Evolutionary conservation across 2,888 invertebrate genomes (phyloP).

Genomic region (Tromatobia lineatoria): DNA sequence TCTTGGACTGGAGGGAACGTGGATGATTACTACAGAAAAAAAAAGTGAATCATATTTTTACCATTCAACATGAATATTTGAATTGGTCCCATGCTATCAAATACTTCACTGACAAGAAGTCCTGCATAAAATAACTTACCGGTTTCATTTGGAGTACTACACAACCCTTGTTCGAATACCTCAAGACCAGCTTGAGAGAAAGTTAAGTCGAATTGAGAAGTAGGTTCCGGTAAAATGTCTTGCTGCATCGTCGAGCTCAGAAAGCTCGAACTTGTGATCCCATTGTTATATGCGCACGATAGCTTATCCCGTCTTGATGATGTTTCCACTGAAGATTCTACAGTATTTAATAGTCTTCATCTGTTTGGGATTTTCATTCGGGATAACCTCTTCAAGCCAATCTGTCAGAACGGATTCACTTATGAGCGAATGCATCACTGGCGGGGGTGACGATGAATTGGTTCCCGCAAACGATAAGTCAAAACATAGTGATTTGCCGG

Average conservation of each 20-base stretch:
- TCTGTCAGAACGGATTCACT: too few species aligned
- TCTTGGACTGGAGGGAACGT: neutral
- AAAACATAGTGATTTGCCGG: too few species aligned
- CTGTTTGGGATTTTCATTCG: too few species aligned
- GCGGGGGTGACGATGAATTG: too few species aligned
- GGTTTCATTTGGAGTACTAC: conserved; percentile 2
- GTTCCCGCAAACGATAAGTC: too few species aligned
- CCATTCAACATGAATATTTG: neutral
- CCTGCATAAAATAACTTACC: neutral
- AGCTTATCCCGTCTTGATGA: too few species aligned
- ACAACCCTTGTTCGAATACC: neutral
- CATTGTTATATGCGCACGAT: too few species aligned
- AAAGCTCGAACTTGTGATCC: neutral
- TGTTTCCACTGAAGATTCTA: too few species aligned
- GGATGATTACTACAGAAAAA: neutral
- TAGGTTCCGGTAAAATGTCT: neutral
- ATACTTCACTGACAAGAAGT: neutral
- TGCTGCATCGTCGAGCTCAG: neutral
- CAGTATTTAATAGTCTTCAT: too few species aligned
- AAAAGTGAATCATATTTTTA: neutral
- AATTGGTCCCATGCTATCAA: neutral
- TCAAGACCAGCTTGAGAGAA: neutral
- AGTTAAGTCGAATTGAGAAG: neutral
- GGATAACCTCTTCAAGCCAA: too few species aligned
- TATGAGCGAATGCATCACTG: too few species aligned